phyloP scores from a whole-genome alignment of 2,797 vertebrate genomes.

The Syngnathus acus region DNA sequence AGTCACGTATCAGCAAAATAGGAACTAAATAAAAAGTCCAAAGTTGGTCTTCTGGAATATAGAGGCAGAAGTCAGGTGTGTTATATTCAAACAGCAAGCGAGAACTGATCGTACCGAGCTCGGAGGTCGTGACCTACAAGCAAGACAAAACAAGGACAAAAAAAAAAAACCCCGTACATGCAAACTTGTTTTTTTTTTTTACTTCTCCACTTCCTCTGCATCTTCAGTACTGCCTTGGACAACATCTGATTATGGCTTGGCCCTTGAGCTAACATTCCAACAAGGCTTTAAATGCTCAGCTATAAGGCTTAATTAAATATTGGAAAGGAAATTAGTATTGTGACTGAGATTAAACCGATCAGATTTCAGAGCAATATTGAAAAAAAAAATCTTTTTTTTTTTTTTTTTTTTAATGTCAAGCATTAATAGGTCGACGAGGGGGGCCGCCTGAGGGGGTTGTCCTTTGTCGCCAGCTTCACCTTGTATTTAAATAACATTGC shows the following conservation, averaged over 20 bases:
- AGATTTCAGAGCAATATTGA: neutral
- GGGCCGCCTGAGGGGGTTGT: too few relatives aligned
- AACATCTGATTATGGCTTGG: neutral
- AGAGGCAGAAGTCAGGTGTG: conserved; percentile 11
- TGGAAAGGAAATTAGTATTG: neutral
- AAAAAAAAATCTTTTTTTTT: neutral
- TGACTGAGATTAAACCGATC: neutral
- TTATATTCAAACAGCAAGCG: neutral
- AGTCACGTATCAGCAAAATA: conserved; percentile 20
- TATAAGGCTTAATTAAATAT: neutral
- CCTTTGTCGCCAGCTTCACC: conserved; percentile 15
- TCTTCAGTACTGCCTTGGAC: neutral
- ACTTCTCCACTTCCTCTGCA: neutral
- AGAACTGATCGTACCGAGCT: neutral
- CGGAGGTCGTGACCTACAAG: neutral
- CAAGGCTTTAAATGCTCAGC: neutral
- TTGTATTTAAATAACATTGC: neutral
- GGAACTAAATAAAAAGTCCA: conserved; percentile 8
- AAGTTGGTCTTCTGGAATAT: neutral
- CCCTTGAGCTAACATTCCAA: neutral
- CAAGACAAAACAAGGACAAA: neutral
- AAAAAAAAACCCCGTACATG: neutral
- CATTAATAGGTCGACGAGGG: neutral
- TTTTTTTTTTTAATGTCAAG: neutral
- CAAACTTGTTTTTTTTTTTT: neutral